Evolutionary conservation across 2,888 invertebrate genomes (phyloP).

Genomic region (Lissonota sp.): DNA sequence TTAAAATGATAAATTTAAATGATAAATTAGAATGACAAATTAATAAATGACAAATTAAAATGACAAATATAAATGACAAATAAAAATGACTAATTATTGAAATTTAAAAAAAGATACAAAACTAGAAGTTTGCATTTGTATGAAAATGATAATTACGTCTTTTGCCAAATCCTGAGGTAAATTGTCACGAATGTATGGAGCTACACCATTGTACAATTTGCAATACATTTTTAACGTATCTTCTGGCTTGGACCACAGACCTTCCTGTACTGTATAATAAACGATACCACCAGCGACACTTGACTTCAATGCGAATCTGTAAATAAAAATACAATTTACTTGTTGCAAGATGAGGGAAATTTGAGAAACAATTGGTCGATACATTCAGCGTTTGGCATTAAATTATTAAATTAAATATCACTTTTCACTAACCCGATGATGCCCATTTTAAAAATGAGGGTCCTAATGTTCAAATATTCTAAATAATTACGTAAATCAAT

Average conservation of each 20-base stretch:
- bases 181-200: conserved; percentile 76
- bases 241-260: conserved; percentile 82
- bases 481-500: not conserved
- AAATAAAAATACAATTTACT: conserved; percentile 65
- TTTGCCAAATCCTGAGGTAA: conserved; percentile 73
- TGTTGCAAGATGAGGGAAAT: conserved; percentile 3
- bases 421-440: conserved; percentile 75
- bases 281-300: conserved; percentile 79
- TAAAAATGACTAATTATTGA: conserved; percentile 1
- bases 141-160: conserved; percentile 69
- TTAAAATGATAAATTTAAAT: too few species aligned
- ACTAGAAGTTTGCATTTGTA: too few species aligned
- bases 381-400: conserved; percentile 48
- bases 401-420: too few species aligned
- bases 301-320: conserved; percentile 79
- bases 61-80: too few species aligned
- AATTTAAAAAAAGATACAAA: too few species aligned
- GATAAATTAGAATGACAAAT: too few species aligned
- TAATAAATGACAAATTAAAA: too few species aligned
- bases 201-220: conserved; percentile 75
- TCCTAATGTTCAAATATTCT: conserved; percentile 18
- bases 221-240: conserved; percentile 79
- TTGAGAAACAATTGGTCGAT: not conserved
- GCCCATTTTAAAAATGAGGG: conserved; percentile 68
- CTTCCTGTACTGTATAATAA: conserved; percentile 80